Evolutionary conservation across 1,140 invertebrate genomes (phyloP).

Genomic region (Megalopta genalis): DNA sequence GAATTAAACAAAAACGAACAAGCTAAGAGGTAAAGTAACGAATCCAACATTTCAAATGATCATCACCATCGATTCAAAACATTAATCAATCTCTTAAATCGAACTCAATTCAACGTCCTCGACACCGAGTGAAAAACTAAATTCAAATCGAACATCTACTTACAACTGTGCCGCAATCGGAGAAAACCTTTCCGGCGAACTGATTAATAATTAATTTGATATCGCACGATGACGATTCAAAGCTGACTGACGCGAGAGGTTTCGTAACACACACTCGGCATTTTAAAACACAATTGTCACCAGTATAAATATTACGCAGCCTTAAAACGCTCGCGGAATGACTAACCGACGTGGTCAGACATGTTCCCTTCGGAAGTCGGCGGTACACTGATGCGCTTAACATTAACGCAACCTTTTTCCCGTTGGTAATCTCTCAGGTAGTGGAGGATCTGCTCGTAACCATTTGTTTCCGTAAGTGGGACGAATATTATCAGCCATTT

Average conservation of each 20-base stretch:
- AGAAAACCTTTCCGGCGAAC: neutral
- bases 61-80: too few relatives aligned
- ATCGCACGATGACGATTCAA: neutral
- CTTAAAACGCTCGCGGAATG: neutral
- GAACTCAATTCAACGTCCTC: neutral
- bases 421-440: neutral
- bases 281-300: neutral
- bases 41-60: too few relatives aligned
- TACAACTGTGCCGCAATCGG: neutral
- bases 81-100: too few relatives aligned
- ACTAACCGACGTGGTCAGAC: neutral
- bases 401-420: constrained; percentile 5
- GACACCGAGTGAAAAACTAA: neutral
- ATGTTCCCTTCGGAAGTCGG: neutral
- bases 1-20: too few relatives aligned
- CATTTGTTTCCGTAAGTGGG: neutral
- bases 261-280: neutral
- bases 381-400: neutral
- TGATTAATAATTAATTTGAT: neutral
- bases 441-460: neutral
- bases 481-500: neutral
- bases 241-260: neutral
- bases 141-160: neutral
- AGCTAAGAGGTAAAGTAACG: too few relatives aligned
- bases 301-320: neutral